Base-by-base conservation (phyloP, 2,888 invertebrate species). In the Strigamia transsilvanica region DNA sequence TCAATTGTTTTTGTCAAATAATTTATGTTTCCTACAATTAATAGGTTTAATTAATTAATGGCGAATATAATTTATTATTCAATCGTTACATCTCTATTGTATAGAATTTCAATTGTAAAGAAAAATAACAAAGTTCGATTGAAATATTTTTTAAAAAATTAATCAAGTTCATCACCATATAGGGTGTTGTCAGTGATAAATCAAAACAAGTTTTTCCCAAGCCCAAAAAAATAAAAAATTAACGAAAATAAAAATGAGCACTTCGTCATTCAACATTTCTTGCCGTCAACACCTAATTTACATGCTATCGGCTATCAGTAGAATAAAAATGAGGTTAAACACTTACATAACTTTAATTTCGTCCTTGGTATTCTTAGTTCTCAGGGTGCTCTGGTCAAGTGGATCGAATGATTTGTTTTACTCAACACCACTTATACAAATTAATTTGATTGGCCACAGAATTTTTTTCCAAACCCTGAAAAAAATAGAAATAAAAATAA, bases 311-410 rank as follows among this genome's bases (percentile, higher is more conserved):
- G 21, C 56, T 2, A 56, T 56, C 21, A 56, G 10, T 5, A 9
- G 2, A 56, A 56, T 56, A 56, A 56, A 56, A n/a, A n/a, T 56
- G 56, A 56, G n/a, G 56, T 18, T 56, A n/a, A 56, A 56, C 9
- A 56, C 56, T 56, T 56, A 56, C 56, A 56, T 56, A 56, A 56
- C 21, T n/a, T 18, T 46, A 13, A 46, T 18, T 56, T 56, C 18
- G 56, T 56, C 56, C 56, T 56, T 56, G 56, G 10, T 18, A 18
- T 18, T 9, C n/a, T 56, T 18, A 56, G 56, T 56, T 56, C 56
- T 56, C 56, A 56, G 56, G 18, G 56, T 56, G 18, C 56, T n/a
- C n/a, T 56, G 56, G 56, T 56, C 56, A 56, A 56, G 56, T 56
- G 18, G 10, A 9, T 56, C 9, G 56, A 56, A 56, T 56, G n/a